These are phyloP conservation scores for Corynorhinus townsendii DNA, from an alignment of 2,113 vertebrate genomes.

Conservation along the genomic window DNA sequence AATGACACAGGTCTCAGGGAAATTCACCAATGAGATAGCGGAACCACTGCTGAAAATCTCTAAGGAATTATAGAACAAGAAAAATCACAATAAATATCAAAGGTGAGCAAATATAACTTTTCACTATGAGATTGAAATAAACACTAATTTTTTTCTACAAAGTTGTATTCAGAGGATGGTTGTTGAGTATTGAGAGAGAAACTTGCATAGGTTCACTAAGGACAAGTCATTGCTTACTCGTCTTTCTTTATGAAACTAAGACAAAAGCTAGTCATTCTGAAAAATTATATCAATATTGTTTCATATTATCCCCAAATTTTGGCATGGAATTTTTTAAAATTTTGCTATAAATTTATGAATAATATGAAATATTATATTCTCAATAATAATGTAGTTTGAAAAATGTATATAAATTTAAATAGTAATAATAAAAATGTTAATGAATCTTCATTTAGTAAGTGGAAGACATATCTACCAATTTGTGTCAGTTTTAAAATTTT, in stretches of 20 bases:
- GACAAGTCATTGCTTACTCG: neutral
- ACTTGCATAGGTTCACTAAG: neutral
- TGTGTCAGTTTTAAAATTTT: neutral
- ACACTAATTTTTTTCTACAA: neutral
- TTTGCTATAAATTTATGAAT: neutral
- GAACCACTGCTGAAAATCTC: neutral
- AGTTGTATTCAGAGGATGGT: neutral
- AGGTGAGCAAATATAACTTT: neutral
- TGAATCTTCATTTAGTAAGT: neutral
- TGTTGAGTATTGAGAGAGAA: neutral
- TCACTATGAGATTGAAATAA: neutral
- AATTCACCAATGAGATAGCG: neutral
- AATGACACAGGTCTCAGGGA: neutral
- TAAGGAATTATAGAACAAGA: neutral
- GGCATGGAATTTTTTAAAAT: neutral
- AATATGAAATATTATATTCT: neutral
- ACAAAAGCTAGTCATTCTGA: neutral
- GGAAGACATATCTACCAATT: neutral
- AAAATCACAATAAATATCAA: conserved; percentile 18
- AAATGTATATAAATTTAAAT: neutral
- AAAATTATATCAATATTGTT: neutral
- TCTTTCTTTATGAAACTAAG: neutral
- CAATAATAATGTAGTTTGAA: neutral
- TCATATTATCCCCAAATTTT: neutral
- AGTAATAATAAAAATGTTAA: neutral